Evolutionary conservation across 2,797 vertebrate genomes (phyloP).

Genomic region (Anguilla pacifica): DNA sequence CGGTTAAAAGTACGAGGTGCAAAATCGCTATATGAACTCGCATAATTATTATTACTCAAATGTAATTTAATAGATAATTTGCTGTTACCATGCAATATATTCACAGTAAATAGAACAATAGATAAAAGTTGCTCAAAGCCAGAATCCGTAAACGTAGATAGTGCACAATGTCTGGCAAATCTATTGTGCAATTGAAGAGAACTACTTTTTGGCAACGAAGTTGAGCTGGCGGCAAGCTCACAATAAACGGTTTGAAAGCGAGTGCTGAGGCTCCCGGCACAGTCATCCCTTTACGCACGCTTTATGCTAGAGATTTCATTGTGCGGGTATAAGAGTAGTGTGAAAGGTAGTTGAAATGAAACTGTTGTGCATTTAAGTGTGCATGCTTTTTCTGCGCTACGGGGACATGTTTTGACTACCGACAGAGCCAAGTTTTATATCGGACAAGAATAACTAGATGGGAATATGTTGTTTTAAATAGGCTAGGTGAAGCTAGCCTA

Average conservation of each 20-base stretch:
- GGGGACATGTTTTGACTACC: background rate
- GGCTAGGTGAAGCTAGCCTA: conserved; percentile 35
- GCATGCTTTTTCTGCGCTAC: background rate
- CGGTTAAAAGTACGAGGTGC: background rate
- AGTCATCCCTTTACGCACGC: conserved; percentile 52
- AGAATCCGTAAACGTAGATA: background rate
- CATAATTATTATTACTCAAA: background rate
- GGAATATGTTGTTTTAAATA: conserved; percentile 19
- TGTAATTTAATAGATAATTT: background rate
- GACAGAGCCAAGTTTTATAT: conserved; percentile 9
- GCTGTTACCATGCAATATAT: background rate
- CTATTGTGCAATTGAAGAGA: conserved; percentile 33
- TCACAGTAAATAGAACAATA: background rate
- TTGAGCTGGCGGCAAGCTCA: conserved; percentile 68
- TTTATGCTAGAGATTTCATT: conserved; percentile 64
- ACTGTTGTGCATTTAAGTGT: conserved; percentile 12
- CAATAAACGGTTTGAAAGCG: conserved; percentile 39
- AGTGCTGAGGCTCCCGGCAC: conserved; percentile 63
- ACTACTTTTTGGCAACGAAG: conserved; percentile 69
- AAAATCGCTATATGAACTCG: background rate
- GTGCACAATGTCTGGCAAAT: background rate
- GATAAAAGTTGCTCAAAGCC: background rate
- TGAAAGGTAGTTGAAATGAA: conserved; percentile 27
- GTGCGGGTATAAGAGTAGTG: conserved; percentile 51
- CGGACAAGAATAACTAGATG: conserved; percentile 21